phyloP scores from a whole-genome alignment of 2,797 vertebrate genomes.

The Somateria mollissima region DNA sequence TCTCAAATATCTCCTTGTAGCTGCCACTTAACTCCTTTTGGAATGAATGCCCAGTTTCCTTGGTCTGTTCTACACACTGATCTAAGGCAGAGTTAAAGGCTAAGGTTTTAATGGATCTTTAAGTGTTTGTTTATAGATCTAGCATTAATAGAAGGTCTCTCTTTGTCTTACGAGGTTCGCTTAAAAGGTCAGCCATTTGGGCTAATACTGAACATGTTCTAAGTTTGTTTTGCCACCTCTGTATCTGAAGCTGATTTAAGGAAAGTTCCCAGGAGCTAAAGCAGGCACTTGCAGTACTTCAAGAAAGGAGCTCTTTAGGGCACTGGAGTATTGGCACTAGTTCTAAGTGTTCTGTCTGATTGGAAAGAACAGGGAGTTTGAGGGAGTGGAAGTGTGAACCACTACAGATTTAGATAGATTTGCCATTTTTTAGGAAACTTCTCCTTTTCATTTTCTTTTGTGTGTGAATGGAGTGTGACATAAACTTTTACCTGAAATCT shows the following conservation, averaged over 20 bases:
- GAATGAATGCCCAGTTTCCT: neutral
- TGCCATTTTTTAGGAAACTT: neutral
- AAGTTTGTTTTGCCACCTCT: neutral
- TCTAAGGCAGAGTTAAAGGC: neutral
- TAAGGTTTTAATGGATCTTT: neutral
- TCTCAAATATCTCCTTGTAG: neutral
- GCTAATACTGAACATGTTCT: neutral
- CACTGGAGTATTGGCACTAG: neutral
- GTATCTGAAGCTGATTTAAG: neutral
- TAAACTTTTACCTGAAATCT: neutral
- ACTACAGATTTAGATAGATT: neutral
- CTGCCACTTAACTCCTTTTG: neutral
- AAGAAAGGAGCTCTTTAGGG: neutral
- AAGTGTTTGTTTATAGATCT: neutral
- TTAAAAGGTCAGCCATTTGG: neutral
- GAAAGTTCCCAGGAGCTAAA: neutral
- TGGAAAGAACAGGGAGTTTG: neutral
- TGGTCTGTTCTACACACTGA: neutral
- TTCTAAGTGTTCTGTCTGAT: neutral
- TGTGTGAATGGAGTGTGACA: neutral
- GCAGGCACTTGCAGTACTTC: neutral
- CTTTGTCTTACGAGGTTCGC: neutral
- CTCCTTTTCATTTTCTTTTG: neutral
- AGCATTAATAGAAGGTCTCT: neutral
- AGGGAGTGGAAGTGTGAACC: neutral